Conservation (phyloP, 2,888 invertebrate species). For the Diploptera punctata region DNA sequence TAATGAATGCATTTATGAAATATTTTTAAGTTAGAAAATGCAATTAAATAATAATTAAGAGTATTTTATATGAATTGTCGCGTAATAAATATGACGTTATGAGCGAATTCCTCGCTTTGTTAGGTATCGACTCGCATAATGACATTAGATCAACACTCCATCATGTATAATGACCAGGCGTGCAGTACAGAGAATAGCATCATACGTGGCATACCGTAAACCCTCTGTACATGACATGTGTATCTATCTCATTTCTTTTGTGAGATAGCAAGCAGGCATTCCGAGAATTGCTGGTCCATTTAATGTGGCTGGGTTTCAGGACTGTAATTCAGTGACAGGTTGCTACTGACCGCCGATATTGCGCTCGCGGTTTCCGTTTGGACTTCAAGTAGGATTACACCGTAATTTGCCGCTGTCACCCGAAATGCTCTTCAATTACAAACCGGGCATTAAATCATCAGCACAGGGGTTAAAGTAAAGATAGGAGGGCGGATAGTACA, state of each 20-base stretch:
- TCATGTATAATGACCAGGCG: too few relatives aligned
- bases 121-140: too few relatives aligned
- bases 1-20: too few relatives aligned
- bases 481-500: not conserved
- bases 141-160: too few relatives aligned
- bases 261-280: not conserved
- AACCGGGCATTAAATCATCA: constrained; percentile 13
- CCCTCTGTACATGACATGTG: not conserved
- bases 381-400: constrained; percentile 6
- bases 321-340: constrained; percentile 15
- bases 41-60: too few relatives aligned
- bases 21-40: too few relatives aligned
- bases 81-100: too few relatives aligned
- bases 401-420: constrained; percentile 12
- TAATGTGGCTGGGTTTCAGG: not conserved
- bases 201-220: not conserved
- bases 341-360: constrained; percentile 8
- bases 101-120: too few relatives aligned
- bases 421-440: constrained; percentile 11
- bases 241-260: constrained; percentile 3
- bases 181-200: not conserved
- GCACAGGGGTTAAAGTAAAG: not conserved
- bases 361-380: not conserved
- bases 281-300: constrained; percentile 19
- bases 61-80: too few relatives aligned